Percentiles rank a stretch among this genome's conserved stretches.
These are phyloP conservation scores for Zeus faber DNA, from an alignment of 2,113 vertebrate genomes.

Conservation along the genomic window DNA sequence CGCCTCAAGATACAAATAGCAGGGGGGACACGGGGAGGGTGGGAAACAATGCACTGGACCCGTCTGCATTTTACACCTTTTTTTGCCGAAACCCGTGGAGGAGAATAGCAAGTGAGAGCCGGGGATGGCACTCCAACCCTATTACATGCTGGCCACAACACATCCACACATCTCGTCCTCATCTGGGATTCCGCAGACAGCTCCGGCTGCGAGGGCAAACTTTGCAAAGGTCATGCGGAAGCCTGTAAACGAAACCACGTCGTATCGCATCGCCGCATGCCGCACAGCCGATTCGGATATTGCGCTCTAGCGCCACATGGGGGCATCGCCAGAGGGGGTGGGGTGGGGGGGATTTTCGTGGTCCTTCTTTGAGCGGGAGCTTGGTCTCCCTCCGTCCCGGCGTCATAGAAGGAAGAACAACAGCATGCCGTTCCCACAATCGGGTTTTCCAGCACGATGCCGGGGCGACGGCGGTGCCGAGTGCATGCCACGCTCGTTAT, in stretches of 20 bases:
- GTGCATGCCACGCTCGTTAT: too few species aligned
- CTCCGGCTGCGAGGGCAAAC: conserved; percentile 50
- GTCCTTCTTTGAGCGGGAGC: too few species aligned
- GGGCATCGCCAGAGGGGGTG: too few species aligned
- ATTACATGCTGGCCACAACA: conserved; percentile 62
- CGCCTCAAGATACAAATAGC: too few species aligned
- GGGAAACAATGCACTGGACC: conserved; percentile 20
- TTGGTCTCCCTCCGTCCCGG: too few species aligned
- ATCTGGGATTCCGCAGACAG: conserved; percentile 50
- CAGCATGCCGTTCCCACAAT: too few species aligned
- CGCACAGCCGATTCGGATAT: conserved; percentile 16
- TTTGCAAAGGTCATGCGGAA: conserved; percentile 56
- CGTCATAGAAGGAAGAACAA: too few species aligned
- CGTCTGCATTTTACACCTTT: conserved; percentile 49
- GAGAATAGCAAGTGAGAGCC: conserved; percentile 37
- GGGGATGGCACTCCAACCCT: conserved; percentile 20
- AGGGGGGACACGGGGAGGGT: conserved; percentile 5
- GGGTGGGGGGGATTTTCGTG: too few species aligned
- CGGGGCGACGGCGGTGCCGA: too few species aligned
- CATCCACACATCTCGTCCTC: conserved; percentile 43
- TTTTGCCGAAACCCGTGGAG: conserved; percentile 35
- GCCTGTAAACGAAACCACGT: conserved; percentile 29
- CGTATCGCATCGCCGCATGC: conserved; percentile 52
- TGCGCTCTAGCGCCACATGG: too few species aligned
- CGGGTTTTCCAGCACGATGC: too few species aligned